phyloP scores from a whole-genome alignment of 1,140 invertebrate genomes.

The Papilio machaon region DNA sequence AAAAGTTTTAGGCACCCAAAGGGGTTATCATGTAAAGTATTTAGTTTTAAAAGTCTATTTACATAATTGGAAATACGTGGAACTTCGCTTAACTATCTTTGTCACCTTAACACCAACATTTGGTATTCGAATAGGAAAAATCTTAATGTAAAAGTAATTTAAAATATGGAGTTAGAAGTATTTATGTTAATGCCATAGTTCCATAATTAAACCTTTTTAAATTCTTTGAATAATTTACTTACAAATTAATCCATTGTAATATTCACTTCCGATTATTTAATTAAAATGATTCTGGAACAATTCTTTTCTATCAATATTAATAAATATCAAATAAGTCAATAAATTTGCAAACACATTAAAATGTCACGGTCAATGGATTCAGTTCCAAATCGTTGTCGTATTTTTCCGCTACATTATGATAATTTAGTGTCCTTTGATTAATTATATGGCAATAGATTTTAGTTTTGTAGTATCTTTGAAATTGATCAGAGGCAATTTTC shows the following conservation, averaged over 20 bases:
- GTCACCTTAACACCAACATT: not conserved
- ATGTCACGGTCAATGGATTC: conserved; percentile 19
- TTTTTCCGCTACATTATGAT: not conserved
- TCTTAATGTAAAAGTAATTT: too few relatives aligned
- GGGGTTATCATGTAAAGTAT: conserved; percentile 35
- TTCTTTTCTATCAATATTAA: conserved; percentile 27
- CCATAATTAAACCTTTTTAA: not conserved
- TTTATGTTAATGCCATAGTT: not conserved
- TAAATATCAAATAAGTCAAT: not conserved
- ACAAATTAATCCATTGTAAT: not conserved
- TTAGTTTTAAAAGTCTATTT: conserved; percentile 43
- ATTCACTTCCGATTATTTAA: not conserved
- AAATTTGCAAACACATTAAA: conserved; percentile 1
- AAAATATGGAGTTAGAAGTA: not conserved
- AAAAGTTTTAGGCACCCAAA: conserved; percentile 27
- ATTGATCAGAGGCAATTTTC: not conserved
- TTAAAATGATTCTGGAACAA: conserved; percentile 43
- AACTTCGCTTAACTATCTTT: not conserved
- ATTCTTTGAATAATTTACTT: not conserved
- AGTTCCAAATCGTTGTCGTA: not conserved
- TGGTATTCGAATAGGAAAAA: not conserved
- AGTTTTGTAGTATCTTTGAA: not conserved
- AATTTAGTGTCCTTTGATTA: not conserved
- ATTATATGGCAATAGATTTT: not conserved
- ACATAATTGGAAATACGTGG: conserved; percentile 38